Conservation (phyloP, 2,797 vertebrate genomes). For the Pempheris klunzingeri region DNA sequence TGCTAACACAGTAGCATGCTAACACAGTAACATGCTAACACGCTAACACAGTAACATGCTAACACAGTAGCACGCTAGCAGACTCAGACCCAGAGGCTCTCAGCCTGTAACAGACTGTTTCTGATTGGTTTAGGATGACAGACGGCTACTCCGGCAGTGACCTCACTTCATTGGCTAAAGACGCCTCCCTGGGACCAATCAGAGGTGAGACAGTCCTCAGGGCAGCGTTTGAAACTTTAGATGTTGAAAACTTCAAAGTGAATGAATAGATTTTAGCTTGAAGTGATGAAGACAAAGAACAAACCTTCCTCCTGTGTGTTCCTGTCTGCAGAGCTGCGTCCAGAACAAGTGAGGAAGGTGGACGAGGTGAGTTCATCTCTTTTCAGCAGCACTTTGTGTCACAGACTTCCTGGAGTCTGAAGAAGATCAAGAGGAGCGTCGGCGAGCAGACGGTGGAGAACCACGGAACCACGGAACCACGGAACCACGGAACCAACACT, state of each 20-base stretch:
- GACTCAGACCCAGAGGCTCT: background rate
- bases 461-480: too few species aligned
- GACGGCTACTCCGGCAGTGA: constrained; percentile 94
- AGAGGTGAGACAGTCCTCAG: constrained; percentile 83
- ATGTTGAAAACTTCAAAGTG: background rate
- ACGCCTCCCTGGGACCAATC: constrained; percentile 92
- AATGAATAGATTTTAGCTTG: too few species aligned
- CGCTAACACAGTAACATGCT: too few species aligned
- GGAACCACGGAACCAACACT: constrained; percentile 91
- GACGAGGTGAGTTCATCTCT: constrained; percentile 82
- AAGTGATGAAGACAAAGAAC: too few species aligned
- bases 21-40: constrained; percentile 1
- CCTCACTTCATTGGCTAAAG: constrained; percentile 92
- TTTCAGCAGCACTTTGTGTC: constrained; percentile 65
- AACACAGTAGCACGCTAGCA: background rate
- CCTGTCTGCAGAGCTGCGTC: constrained; percentile 85
- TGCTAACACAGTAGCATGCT: too few species aligned
- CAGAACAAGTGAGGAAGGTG: constrained; percentile 92
- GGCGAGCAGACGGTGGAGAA: constrained; percentile 88
- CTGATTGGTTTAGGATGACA: constrained; percentile 84
- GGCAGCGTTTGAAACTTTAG: too few species aligned
- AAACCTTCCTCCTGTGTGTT: too few species aligned
- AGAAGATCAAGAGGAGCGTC: constrained; percentile 93
- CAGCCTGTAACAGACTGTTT: background rate
- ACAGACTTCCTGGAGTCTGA: constrained; percentile 90